These are phyloP conservation scores for Parnassius mnemosyne DNA, from an alignment of 2,888 invertebrate species.

Conservation along the genomic window DNA sequence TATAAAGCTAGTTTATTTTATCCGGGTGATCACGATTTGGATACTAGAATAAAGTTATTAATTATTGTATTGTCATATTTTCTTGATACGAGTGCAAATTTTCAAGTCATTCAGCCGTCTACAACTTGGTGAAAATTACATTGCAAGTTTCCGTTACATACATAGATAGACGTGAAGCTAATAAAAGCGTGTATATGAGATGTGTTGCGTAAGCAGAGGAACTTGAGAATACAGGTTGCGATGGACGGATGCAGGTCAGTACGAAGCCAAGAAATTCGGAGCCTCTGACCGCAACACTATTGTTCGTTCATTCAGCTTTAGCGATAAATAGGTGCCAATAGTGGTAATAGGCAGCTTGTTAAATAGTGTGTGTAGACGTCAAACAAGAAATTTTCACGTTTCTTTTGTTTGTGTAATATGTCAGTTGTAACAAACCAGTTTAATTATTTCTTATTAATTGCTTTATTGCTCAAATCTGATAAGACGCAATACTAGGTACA, in stretches of 20 bases:
- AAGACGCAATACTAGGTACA: conserved; percentile 5
- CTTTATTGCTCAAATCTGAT: conserved; percentile 9
- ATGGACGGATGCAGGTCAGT: conserved; percentile 14
- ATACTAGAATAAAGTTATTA: too few relatives aligned
- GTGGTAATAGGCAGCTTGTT: conserved; percentile 24
- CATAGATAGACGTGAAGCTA: too few relatives aligned
- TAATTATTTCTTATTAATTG: conserved; percentile 11
- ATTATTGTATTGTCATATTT: too few relatives aligned
- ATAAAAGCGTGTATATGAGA: neutral
- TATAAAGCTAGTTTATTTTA: too few relatives aligned
- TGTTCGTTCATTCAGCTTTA: conserved; percentile 19
- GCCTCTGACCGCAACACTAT: conserved; percentile 24
- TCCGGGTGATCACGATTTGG: too few relatives aligned
- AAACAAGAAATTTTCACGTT: conserved; percentile 13
- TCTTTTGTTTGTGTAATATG: conserved; percentile 15
- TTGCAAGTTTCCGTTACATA: too few relatives aligned
- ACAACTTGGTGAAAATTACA: too few relatives aligned
- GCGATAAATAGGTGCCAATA: conserved; percentile 12
- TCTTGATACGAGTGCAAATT: too few relatives aligned
- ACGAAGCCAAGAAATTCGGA: conserved; percentile 8
- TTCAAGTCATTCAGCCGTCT: too few relatives aligned
- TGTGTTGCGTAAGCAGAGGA: conserved; percentile 9
- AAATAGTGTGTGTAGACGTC: conserved; percentile 12
- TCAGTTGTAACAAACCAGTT: conserved; percentile 9
- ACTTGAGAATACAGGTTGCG: conserved; percentile 12